Base-by-base conservation (phyloP, 2,113 vertebrate species). In the Apus apus region DNA sequence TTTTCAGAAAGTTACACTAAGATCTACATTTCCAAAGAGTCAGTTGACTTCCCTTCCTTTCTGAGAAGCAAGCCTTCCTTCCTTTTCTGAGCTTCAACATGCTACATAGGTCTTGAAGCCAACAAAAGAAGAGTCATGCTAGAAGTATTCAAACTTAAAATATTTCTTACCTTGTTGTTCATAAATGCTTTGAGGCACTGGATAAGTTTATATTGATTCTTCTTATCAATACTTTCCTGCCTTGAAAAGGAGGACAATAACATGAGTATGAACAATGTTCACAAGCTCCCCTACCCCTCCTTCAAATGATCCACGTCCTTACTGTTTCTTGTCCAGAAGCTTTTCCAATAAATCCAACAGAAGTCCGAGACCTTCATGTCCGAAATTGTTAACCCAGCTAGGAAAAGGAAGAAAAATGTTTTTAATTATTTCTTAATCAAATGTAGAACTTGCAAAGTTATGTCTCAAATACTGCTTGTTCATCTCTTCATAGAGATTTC, bases 301-400 rank as follows among this genome's bases (percentile, higher is more conserved):
- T 26, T 65, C 23, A 53, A 36, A 64, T 43, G 11, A 62, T n/a
- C 61, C 74, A 1, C 48, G 13, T 77, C 96, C 99, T 99, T 98
- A 99, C 99, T 99, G 99, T 98, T 99, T 99, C 97, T 99, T 99
- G 95, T 99, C 99, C 95, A 99, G 98, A 60, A 99, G 98, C 89
- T 98, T 99, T 96, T 99, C 99, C 98, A 99, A 92, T 7, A 95
- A 97, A 90, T 99, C 99, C 97, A 99, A 74, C 58, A 99, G 98
- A 58, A 99, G 98, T 10, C 99, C 99, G 43, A 99, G 99, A 86
- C 99, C 99, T 97, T 99, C 99, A 97, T 99, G 98, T 38, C 99
- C 99, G 76, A 99, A 99, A 98, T 99, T 99, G 96, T 99, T 99
- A 95, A 99, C 99, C 99, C 99, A 99, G 96, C 99, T 99, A 73